Evolutionary conservation across 2,113 vertebrate genomes (phyloP), one percentile per base, ranked within the genome.

Genomic region (Pleuronectes platessa): DNA sequence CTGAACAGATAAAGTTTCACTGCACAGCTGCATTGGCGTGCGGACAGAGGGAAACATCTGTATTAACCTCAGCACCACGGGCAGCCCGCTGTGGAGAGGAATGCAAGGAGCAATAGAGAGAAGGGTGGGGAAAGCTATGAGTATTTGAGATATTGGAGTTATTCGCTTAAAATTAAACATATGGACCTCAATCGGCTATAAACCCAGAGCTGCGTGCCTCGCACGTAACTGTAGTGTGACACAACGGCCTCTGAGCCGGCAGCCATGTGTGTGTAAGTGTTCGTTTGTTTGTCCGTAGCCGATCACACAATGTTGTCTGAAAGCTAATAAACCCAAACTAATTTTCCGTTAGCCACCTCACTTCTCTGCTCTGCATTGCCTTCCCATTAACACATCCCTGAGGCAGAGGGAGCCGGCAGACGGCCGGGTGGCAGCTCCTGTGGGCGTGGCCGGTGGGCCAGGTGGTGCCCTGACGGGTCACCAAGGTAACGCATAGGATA

Each of bases 41-140:
- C 93, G 95, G 90, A 93, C 95, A 92, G 93, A 91, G 93, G 92
- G 96, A 96, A 96, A 97, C 96, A 97, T 98, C 97, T 97, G 94
- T 95, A 96, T 97, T 97, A 96, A 96, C 95, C 96, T 96, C 94
- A 95, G 95, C 90, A 95, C 96, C 95, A 96, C 69, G 69, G 93
- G 96, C 93, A 92, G 94, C 94, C 93, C 91, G 90, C 93, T 93
- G 93, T 83, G 93, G 75, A 92, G 94, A 96, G 96, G 97, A 98
- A 98, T 97, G 96, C 82, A 79, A 94, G 86, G 82, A 83, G 85
- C 74, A 80, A 90, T 45, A 83, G 74, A 88, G 45, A 74, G 47
- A 79, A 78, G 79, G 83, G 79, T 51, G 82, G 85, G 74, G 82
- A 87, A 76, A 71, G 69, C 87, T 78, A 83, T 27, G 62, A 87